A percentile compares a stretch with the other conserved stretches of the same genome.
phyloP scores from a whole-genome alignment of 1,140 invertebrate genomes.

The Tribolium madens region DNA sequence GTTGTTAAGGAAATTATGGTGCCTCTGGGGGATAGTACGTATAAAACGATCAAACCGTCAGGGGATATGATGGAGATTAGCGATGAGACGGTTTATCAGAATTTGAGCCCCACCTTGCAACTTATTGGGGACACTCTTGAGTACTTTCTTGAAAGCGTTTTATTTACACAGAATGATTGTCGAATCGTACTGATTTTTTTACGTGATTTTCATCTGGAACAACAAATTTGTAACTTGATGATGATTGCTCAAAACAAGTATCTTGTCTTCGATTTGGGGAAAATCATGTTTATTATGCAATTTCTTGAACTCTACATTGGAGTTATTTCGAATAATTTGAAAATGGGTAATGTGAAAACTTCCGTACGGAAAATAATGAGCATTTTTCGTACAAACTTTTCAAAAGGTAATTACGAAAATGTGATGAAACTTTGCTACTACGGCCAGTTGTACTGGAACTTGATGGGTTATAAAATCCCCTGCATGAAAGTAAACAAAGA shows the following conservation, averaged over 20 bases:
- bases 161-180: slow-evolving; percentile 40
- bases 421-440: slow-evolving; percentile 51
- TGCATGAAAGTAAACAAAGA: slow-evolving; percentile 54
- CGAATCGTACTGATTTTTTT: slow-evolving; percentile 50
- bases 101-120: slow-evolving; percentile 68
- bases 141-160: slow-evolving; percentile 58
- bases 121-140: slow-evolving; percentile 65
- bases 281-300: slow-evolving; percentile 48
- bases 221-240: slow-evolving; percentile 49
- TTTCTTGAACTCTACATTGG: slow-evolving; percentile 41
- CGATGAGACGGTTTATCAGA: slow-evolving; percentile 68
- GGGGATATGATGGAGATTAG: slow-evolving; percentile 63
- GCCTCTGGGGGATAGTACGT: slow-evolving; percentile 40
- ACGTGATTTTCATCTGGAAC: slow-evolving; percentile 45
- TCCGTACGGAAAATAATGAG: slow-evolving; percentile 12
- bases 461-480: slow-evolving; percentile 63
- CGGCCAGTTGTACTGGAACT: slow-evolving; percentile 59
- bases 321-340: neutral
- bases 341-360: neutral
- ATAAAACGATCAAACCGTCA: neutral
- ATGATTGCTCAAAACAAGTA: slow-evolving; percentile 51
- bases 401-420: slow-evolving; percentile 11
- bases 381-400: slow-evolving; percentile 20
- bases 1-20: slow-evolving; percentile 44
- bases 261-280: slow-evolving; percentile 50